Evolutionary conservation across 2,797 vertebrate genomes (phyloP).

Genomic region (Chromobotia macracanthus): DNA sequence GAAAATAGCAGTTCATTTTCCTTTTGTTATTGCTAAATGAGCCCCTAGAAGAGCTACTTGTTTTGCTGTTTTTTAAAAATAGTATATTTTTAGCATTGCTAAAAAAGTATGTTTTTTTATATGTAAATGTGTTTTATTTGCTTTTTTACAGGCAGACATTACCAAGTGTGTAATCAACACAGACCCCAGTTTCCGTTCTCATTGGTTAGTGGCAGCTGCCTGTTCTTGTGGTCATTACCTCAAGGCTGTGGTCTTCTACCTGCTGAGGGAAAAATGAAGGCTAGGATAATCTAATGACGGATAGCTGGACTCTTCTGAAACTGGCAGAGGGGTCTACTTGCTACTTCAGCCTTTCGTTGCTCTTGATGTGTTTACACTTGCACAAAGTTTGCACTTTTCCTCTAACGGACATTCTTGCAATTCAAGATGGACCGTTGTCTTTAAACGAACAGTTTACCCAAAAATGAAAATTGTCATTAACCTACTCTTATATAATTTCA

Average conservation of each 20-base stretch:
- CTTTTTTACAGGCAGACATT: conserved; percentile 78
- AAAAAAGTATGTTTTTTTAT: background rate
- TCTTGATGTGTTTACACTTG: conserved; percentile 71
- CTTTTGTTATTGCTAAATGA: no score
- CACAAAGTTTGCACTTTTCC: conserved; percentile 68
- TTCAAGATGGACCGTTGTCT: conserved; percentile 34
- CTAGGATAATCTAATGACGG: background rate
- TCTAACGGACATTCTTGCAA: conserved; percentile 38
- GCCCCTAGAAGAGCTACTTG: no score
- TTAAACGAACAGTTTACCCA: background rate
- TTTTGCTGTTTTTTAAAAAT: no score
- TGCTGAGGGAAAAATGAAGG: conserved; percentile 91
- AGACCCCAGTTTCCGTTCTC: conserved; percentile 85
- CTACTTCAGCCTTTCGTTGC: conserved; percentile 54
- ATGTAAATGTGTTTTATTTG: conserved; percentile 27
- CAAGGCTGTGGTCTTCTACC: conserved; percentile 86
- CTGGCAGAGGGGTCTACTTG: conserved; percentile 43
- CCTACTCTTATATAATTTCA: no score
- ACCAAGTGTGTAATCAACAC: conserved; percentile 93
- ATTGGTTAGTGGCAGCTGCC: conserved; percentile 87
- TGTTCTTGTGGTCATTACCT: conserved; percentile 89
- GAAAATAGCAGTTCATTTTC: conserved; percentile 33
- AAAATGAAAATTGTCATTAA: no score
- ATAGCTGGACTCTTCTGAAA: conserved; percentile 33
- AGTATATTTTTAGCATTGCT: no score